Conservation (phyloP, 1,140 invertebrate genomes). For the Micrasema minimum region DNA sequence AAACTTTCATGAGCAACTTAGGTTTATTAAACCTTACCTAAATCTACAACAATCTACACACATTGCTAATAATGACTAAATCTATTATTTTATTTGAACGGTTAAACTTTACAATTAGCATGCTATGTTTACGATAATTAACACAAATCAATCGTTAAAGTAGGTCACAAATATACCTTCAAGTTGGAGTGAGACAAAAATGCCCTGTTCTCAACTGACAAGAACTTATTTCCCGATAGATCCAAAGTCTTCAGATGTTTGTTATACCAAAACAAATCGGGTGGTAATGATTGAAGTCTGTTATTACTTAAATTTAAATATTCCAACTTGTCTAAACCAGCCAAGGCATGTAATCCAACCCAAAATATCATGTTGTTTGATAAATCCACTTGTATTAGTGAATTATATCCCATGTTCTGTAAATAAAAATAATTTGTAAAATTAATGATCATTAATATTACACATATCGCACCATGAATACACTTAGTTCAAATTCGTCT, state of each 20-base stretch:
- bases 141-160: neutral
- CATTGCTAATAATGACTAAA: too few species aligned
- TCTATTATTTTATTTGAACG: too few species aligned
- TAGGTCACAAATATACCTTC: slow-evolving; percentile 40
- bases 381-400: slow-evolving; percentile 59
- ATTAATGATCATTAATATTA: too few species aligned
- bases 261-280: slow-evolving; percentile 63
- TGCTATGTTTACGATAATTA: too few species aligned
- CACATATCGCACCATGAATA: too few species aligned
- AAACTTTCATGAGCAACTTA: too few species aligned
- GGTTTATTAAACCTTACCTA: too few species aligned
- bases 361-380: slow-evolving; percentile 65
- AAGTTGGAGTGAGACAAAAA: slow-evolving; percentile 62
- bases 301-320: slow-evolving; percentile 62
- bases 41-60: too few species aligned
- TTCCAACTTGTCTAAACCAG: slow-evolving; percentile 58
- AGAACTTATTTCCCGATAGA: slow-evolving; percentile 63
- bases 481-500: too few species aligned
- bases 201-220: slow-evolving; percentile 60
- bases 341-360: slow-evolving; percentile 64
- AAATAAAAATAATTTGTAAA: slow-evolving; percentile 44
- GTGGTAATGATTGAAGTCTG: slow-evolving; percentile 58
- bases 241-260: slow-evolving; percentile 58
- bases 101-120: too few species aligned
- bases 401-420: slow-evolving; percentile 60